Evolutionary conservation across 2,113 vertebrate species (phyloP).

Genomic region (Urocynchramus pylzowi): DNA sequence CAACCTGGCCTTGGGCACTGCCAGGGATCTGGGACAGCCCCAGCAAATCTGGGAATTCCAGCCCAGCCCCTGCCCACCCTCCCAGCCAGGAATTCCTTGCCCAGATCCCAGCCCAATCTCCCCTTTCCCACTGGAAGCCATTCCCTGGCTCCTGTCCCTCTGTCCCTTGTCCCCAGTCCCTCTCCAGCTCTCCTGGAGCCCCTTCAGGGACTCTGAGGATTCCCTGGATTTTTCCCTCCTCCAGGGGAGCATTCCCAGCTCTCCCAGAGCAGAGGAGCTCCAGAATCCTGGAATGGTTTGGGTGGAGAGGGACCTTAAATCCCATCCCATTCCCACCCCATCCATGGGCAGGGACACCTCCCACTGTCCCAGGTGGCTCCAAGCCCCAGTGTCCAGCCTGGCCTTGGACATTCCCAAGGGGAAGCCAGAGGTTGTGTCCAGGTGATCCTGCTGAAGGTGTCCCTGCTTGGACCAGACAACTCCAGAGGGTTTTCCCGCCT

Average conservation of each 20-base stretch:
- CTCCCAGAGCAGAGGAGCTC: too few relatives aligned
- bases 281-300: too few relatives aligned
- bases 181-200: background rate
- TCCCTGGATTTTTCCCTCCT: too few relatives aligned
- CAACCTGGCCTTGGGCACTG: fast-evolving
- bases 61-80: too few relatives aligned
- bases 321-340: too few relatives aligned
- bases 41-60: too few relatives aligned
- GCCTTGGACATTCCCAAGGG: background rate
- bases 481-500: background rate
- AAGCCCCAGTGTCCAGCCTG: background rate
- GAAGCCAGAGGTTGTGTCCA: background rate
- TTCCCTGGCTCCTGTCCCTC: background rate
- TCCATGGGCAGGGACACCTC: too few relatives aligned
- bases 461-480: background rate
- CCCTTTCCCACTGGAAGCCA: too few relatives aligned
- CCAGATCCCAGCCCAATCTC: too few relatives aligned
- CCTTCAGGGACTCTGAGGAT: fast-evolving
- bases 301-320: fast-evolving
- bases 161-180: background rate
- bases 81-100: too few relatives aligned
- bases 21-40: background rate
- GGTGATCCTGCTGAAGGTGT: background rate
- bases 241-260: too few relatives aligned
- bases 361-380: fast-evolving